phyloP scores from a whole-genome alignment of 2,113 vertebrate species.

The Megaleporinus macrocephalus region DNA sequence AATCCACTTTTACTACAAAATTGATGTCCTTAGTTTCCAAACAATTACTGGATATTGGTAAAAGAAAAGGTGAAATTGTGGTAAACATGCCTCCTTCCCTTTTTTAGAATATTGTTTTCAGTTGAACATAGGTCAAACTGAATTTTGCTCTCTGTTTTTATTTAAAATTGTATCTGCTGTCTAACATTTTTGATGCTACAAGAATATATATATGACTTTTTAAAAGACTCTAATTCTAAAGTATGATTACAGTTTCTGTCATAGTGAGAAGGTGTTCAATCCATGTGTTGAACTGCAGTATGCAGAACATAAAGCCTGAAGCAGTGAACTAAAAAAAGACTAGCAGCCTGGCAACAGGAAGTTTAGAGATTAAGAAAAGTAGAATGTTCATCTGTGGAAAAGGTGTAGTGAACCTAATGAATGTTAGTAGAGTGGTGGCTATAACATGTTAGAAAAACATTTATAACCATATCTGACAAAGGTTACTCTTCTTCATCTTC shows the following conservation, averaged over 20 bases:
- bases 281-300: constrained; percentile 68
- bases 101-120: too few relatives aligned
- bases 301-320: constrained; percentile 71
- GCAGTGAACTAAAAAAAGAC: constrained; percentile 73
- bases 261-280: constrained; percentile 68
- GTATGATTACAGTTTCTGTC: neutral
- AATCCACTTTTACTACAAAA: too few relatives aligned
- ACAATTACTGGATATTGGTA: too few relatives aligned
- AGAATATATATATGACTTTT: neutral
- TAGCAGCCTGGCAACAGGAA: constrained; percentile 73
- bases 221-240: neutral
- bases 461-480: constrained; percentile 70
- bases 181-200: too few relatives aligned
- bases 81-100: too few relatives aligned
- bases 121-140: too few relatives aligned
- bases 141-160: too few relatives aligned
- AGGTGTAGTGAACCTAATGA: constrained; percentile 50
- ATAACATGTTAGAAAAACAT: constrained; percentile 45
- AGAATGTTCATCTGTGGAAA: constrained; percentile 70
- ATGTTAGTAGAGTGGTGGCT: constrained; percentile 5
- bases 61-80: too few relatives aligned
- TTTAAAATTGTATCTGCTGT: too few relatives aligned
- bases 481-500: constrained; percentile 72
- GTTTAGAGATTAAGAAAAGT: constrained; percentile 67
- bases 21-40: too few relatives aligned